These are phyloP conservation scores for Entomyzon cyanotis DNA, from an alignment of 2,113 vertebrate species.

Conservation along the genomic window DNA sequence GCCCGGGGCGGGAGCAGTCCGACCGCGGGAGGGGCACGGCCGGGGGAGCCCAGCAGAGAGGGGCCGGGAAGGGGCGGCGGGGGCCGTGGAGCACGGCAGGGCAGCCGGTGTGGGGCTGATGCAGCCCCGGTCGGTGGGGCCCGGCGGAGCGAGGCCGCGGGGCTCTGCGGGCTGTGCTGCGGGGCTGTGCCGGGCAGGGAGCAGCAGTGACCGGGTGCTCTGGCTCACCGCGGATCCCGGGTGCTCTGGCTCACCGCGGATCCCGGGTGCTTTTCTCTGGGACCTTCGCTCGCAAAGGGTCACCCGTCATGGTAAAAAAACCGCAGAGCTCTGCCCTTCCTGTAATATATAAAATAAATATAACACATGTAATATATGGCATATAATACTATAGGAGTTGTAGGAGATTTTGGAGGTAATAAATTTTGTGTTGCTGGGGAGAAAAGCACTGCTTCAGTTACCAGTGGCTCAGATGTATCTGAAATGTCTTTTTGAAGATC, in stretches of 20 bases:
- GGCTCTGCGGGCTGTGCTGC: neutral
- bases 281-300: neutral
- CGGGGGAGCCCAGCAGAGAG: neutral
- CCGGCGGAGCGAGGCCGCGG: neutral
- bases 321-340: fast-evolving
- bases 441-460: neutral
- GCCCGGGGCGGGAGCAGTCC: neutral
- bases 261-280: fast-evolving
- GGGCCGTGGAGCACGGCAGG: fast-evolving
- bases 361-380: no score
- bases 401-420: neutral
- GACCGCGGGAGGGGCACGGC: neutral
- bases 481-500: neutral
- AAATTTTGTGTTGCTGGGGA: neutral
- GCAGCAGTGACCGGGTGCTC: neutral
- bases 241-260: fast-evolving
- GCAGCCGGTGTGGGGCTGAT: neutral
- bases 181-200: neutral
- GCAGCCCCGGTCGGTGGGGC: neutral
- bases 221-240: fast-evolving
- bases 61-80: neutral
- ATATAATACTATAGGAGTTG: neutral
- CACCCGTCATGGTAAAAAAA: fast-evolving
- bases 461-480: neutral
- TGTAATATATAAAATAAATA: neutral